Percentiles rank a stretch among this genome's conserved stretches.
Evolutionary conservation across 2,113 vertebrate species (phyloP).

Genomic region (Nesogale talazaci): DNA sequence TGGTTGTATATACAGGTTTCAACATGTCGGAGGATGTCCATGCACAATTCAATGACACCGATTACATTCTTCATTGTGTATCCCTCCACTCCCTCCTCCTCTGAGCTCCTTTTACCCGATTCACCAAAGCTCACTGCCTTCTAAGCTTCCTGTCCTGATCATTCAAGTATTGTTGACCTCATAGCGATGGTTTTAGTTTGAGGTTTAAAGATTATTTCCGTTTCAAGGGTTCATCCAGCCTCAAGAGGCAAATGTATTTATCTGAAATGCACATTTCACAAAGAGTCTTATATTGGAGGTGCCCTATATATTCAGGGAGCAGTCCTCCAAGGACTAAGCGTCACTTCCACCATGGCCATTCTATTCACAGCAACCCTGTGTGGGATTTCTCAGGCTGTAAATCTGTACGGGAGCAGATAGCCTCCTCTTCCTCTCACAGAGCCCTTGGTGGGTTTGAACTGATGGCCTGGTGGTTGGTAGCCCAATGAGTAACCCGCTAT

Average conservation of each 20-base stretch:
- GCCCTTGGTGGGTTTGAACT: too few species aligned
- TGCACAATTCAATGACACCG: background rate
- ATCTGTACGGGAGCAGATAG: too few species aligned
- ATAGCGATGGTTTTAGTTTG: background rate
- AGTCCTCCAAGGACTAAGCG: too few species aligned
- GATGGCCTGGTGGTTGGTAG: too few species aligned
- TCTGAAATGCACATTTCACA: background rate
- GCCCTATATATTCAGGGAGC: too few species aligned
- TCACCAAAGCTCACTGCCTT: background rate
- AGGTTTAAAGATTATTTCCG: background rate
- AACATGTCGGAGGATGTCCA: background rate
- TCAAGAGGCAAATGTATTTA: background rate
- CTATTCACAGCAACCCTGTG: too few species aligned
- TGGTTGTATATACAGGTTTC: background rate
- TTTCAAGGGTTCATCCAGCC: background rate
- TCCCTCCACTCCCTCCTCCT: background rate
- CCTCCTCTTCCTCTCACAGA: too few species aligned
- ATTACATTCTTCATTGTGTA: background rate
- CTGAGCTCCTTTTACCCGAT: background rate
- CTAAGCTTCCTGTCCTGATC: background rate
- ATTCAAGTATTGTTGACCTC: background rate
- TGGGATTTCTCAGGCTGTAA: too few species aligned
- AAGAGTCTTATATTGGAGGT: background rate
- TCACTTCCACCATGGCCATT: too few species aligned
- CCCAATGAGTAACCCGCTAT: too few species aligned